These are phyloP conservation scores for Lasiurus borealis DNA, from an alignment of 2,113 vertebrate species.

Conservation along the genomic window DNA sequence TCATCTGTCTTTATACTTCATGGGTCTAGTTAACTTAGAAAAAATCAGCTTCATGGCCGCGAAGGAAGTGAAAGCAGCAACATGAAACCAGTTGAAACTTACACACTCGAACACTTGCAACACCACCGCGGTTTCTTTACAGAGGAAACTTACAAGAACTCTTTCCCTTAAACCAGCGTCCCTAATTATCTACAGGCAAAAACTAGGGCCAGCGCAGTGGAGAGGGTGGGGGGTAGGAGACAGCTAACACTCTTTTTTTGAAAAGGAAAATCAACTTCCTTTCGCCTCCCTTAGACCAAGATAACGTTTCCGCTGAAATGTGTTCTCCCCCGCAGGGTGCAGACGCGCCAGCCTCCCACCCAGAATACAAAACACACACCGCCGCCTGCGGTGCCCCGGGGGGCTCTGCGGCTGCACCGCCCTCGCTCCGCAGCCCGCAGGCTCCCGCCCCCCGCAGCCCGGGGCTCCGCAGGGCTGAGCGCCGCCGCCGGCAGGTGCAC, in stretches of 20 bases:
- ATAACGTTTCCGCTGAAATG: background rate
- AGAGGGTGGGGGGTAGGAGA: no score
- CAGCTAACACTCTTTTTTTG: background rate
- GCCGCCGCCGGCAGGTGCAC: background rate
- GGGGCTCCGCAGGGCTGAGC: background rate
- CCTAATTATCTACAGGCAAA: background rate
- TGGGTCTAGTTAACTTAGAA: background rate
- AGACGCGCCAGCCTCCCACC: background rate
- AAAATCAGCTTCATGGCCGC: background rate
- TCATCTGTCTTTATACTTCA: background rate
- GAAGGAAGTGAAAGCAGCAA: background rate
- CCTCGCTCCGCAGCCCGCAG: background rate
- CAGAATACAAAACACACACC: background rate
- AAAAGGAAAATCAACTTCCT: conserved; percentile 12
- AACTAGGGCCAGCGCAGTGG: background rate
- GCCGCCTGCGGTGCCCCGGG: background rate
- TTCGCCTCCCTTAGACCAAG: background rate
- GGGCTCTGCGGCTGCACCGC: background rate
- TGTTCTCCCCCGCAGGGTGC: background rate
- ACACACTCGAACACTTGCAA: background rate
- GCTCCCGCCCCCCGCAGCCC: background rate
- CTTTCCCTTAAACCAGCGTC: background rate
- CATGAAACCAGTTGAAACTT: conserved; percentile 25
- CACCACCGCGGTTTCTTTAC: background rate
- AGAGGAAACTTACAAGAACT: conserved; percentile 52